Evolutionary conservation across 2,888 invertebrate species (phyloP).

Genomic region (Empis livida): DNA sequence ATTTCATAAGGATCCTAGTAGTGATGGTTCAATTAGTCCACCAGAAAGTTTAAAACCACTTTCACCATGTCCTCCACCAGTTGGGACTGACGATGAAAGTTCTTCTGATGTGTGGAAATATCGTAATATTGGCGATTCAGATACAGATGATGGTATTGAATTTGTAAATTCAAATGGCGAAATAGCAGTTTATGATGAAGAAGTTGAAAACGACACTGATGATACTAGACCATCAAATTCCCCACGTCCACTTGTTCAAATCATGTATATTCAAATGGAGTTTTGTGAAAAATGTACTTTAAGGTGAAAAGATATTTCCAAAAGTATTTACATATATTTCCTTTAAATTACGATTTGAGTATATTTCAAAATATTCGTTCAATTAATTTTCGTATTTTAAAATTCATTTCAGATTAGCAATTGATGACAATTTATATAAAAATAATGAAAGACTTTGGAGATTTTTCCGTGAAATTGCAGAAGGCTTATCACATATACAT

Average conservation of each 20-base stretch:
- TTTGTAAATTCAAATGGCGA: conserved; percentile 33
- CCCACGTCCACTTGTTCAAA: conserved; percentile 28
- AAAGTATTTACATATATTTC: no score
- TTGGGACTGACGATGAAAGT: conserved; percentile 21
- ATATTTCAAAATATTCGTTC: no score
- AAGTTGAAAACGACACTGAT: conserved; percentile 18
- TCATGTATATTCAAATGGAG: conserved; percentile 95
- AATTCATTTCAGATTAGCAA: conserved; percentile 50
- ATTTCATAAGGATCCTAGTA: conserved; percentile 35
- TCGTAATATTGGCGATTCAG: conserved; percentile 27
- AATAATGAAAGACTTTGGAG: conserved; percentile 79
- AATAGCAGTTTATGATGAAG: conserved; percentile 24
- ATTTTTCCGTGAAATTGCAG: conserved; percentile 87
- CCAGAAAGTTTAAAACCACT: conserved; percentile 34
- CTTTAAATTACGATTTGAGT: no score
- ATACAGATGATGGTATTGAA: conserved; percentile 35
- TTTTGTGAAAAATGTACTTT: conserved; percentile 95
- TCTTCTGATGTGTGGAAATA: conserved; percentile 30
- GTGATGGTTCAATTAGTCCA: conserved; percentile 64
- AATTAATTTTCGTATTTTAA: neutral
- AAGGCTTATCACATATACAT: conserved; percentile 81
- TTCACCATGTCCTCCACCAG: conserved; percentile 15
- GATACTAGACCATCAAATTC: conserved; percentile 18
- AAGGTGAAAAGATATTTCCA: conserved; percentile 41
- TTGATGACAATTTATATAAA: conserved; percentile 64